Evolutionary conservation across 2,888 invertebrate genomes (phyloP).

Genomic region (Spilarctia lutea): DNA sequence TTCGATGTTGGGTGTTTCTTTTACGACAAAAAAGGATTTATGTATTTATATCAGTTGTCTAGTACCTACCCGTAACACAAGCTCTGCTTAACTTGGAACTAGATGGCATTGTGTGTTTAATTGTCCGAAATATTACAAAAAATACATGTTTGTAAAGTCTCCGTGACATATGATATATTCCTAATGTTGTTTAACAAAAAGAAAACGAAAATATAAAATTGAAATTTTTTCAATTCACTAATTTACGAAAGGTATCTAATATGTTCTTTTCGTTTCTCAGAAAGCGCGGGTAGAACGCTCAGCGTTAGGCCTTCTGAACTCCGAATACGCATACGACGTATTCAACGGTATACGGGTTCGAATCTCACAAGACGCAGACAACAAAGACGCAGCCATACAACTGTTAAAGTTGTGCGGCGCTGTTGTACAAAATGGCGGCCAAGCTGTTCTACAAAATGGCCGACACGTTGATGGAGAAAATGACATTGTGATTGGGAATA

Average conservation of each 20-base stretch:
- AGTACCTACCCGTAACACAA: too few species aligned
- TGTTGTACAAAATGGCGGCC: slow-evolving; percentile 42
- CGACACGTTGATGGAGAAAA: slow-evolving; percentile 3
- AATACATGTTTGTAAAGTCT: too few species aligned
- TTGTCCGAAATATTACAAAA: too few species aligned
- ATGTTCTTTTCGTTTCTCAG: slow-evolving; percentile 55
- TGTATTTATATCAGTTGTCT: too few species aligned
- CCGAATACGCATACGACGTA: slow-evolving; percentile 75
- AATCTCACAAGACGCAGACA: slow-evolving; percentile 58
- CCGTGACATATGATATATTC: too few species aligned
- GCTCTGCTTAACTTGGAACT: too few species aligned
- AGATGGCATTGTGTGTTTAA: too few species aligned
- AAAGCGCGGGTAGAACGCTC: slow-evolving; percentile 75
- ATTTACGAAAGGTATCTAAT: neutral
- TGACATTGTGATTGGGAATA: slow-evolving; percentile 63
- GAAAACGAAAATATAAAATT: too few species aligned
- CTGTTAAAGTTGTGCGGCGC: slow-evolving; percentile 75
- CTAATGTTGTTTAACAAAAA: too few species aligned
- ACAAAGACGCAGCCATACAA: slow-evolving; percentile 62
- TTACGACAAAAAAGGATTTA: too few species aligned
- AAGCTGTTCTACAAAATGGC: slow-evolving; percentile 9
- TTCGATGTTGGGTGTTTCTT: too few species aligned
- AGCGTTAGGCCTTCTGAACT: slow-evolving; percentile 62
- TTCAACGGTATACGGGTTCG: slow-evolving; percentile 70
- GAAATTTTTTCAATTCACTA: too few species aligned